A percentile compares a stretch with the other conserved stretches of the same genome.
phyloP scores from a whole-genome alignment of 30 jellyfish, hydroid and myxozoan species.

The Pelagia noctiluca region DNA sequence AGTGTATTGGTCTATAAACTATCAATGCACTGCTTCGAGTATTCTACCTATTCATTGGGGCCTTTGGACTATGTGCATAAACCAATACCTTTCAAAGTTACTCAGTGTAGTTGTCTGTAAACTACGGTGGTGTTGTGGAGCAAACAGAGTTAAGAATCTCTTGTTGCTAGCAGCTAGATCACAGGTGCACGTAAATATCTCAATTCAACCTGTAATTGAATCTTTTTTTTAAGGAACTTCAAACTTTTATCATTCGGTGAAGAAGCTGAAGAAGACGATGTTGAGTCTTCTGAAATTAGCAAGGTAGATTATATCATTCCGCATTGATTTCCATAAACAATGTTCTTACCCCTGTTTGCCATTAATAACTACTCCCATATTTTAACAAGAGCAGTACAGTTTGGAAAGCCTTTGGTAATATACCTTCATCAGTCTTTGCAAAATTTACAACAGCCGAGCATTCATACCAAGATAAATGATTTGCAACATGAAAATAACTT shows the following conservation, averaged over 20 bases:
- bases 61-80: no score
- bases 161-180: no score
- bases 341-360: not conserved
- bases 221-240: conserved; percentile 61
- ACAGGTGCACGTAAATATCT: no score
- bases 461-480: not conserved
- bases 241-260: conserved; percentile 97
- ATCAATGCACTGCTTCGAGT: no score
- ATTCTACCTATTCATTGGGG: no score
- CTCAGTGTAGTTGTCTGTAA: not conserved
- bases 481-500: not conserved
- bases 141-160: no score
- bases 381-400: no score
- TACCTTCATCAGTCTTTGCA: no score
- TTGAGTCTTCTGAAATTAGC: conserved; percentile 66
- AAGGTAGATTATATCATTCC: conserved; percentile 44
- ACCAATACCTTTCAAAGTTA: conserved; percentile 15
- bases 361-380: no score
- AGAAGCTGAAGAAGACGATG: conserved; percentile 98
- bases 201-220: not conserved
- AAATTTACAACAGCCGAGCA: not conserved
- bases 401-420: no score
- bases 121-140: no score
- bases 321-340: not conserved
- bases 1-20: no score